Conservation (phyloP, 2,113 vertebrate species). For the Menura novaehollandiae region DNA sequence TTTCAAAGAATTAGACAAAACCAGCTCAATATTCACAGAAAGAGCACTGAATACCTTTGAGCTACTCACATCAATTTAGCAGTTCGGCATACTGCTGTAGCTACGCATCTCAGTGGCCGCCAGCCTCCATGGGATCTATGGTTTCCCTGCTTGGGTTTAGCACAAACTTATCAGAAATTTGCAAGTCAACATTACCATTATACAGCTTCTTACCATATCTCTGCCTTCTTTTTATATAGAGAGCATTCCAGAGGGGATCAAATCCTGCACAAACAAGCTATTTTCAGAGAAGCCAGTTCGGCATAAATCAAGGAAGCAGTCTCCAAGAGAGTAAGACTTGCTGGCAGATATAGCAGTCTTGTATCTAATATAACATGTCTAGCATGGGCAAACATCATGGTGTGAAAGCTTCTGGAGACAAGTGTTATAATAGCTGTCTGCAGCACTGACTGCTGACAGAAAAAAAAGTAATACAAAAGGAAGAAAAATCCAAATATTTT, state of each 20-base stretch:
- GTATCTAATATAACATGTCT: background rate
- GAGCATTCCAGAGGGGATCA: background rate
- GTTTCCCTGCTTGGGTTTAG: background rate
- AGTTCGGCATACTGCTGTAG: background rate
- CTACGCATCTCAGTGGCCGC: fast-evolving
- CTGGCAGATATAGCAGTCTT: background rate
- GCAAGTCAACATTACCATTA: background rate
- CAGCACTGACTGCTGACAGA: background rate
- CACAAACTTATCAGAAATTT: background rate
- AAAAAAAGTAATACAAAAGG: background rate
- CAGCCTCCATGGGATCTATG: background rate
- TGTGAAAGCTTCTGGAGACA: conserved; percentile 2
- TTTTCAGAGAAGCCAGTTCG: background rate
- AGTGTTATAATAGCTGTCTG: background rate
- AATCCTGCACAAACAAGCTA: background rate
- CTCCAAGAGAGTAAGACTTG: background rate
- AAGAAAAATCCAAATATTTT: background rate
- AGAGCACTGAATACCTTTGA: background rate
- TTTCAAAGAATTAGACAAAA: background rate
- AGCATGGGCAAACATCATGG: background rate
- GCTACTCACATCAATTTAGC: background rate
- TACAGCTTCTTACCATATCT: background rate
- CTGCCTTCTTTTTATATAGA: background rate
- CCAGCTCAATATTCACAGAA: background rate
- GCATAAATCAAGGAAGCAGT: background rate